Evolutionary conservation across 2,888 invertebrate genomes (phyloP), one percentile per base, ranked within the genome.

Genomic region (Acanthacorydalis orientalis): DNA sequence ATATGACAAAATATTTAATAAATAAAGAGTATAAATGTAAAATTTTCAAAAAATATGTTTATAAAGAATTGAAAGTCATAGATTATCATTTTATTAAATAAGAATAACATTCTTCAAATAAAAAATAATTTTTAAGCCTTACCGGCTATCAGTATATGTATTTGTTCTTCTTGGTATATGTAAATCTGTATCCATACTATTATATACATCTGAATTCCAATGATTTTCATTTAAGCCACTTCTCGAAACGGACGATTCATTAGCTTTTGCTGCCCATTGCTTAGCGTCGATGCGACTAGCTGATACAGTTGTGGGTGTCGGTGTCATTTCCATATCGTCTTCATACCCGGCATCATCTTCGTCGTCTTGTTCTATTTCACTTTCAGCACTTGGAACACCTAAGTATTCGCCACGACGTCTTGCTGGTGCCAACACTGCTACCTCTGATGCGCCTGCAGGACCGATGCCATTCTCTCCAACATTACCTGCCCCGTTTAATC

Each of bases 391-490:
- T 39, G 83, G 81, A 52, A 83, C 78, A 56, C 82, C 80, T 54
- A 80, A 70, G 60, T 83, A 83, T 57, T 82, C 80, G 38, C 82
- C 81, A 53, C 81, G 72, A 57, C 77, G 78, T 47, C 68, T 63
- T 15, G 59, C 57, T 11, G 65, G 65, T 48, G 65, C 65, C 16
- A 70, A 68, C 47, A 66, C 61, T 6, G 65, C 64, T 15, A 49
- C 44, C 31, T 33, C 43, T 9, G 48, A 46, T 12, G 46, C 38
- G 12, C 46, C 49, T 11, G 49, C 35, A 32, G 37, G 40, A 10
- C 51, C 51, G 49, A 60, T 64, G 41, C 62, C 63, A 43, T 57
- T 58, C 3, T 47, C 41, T 38, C 52, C 46, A n/a, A 39, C 49
- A 47, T 46, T 50, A 42, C 33, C 52, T 41, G 44, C 51, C 37